Evolutionary conservation across 2,797 vertebrate species (phyloP), one percentile per base, ranked within the genome.

Genomic region (Lacerta viridis): DNA sequence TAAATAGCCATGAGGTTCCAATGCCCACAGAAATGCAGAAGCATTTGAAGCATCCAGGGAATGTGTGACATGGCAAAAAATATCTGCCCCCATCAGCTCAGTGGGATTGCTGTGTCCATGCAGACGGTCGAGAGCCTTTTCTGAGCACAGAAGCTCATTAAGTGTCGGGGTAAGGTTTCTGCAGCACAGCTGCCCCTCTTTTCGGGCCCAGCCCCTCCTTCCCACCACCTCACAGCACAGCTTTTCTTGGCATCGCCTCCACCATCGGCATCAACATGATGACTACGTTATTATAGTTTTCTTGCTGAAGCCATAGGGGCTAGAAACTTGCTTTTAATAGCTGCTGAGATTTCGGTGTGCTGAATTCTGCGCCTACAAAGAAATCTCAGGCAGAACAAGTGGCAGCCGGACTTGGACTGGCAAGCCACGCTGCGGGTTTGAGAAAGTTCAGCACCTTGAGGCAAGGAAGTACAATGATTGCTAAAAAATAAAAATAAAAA

Each of bases 31-130:
- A 76, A 71, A 59, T 33, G 33, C 29, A 50, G 27, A 83, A 55
- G 33, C 64, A 50, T 15, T 39, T 23, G 39, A 46, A 80, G 39
- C 39, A 84, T 80, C 18, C 7, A 7, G 68, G 72, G 87, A 79
- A 88, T 72, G 66, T 84, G 87, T 88, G 82, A 84, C 46, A 79
- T 27, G 76, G 66, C 87, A 88, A 80, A 74, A 84, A 84, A 79
- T 72, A 84, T 74, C 87, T 88, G 36, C 82, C 81, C 61, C 46
- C 75, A 39, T n/a, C 27, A n/a, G 66, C 25, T 7, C 69, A 78
- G 64, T 61, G 46, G 76, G 46, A 84, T 66, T 10, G 20, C 59
- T 68, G n/a, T 29, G 68, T 61, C 82, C 43, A 9, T 64, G 6
- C 5, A 1, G 23, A 23, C 5, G 17, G 33, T 33, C 13, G 46